Evolutionary conservation across 92 coral and sea anemone species (phyloP), one percentile per base, ranked within the genome.

Genomic region (Virgularia gustaviana): DNA sequence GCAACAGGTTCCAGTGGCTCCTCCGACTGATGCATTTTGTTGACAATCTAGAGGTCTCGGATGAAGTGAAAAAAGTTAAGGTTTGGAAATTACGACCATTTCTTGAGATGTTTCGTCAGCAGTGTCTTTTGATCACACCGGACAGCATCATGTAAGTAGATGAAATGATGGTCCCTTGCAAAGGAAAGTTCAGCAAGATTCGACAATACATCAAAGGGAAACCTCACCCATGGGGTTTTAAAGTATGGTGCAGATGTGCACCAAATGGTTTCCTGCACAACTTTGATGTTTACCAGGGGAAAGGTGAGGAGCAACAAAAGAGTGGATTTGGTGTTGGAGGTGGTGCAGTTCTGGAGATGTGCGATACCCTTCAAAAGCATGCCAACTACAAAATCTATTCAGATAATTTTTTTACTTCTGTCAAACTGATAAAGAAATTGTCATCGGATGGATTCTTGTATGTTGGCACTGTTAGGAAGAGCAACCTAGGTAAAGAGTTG

Each of bases 11-110:
- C 70, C 27, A 63, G 52, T 42, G 64, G 11, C 81, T 79, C 49
- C 51, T 79, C 23, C 27, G 65, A 32, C 36, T 65, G 43, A 47
- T 78, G 4, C 90, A 86, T 57, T 78, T 82, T 51, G 78, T 71
- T 19, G 75, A 86, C 73, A 82, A 86, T 51, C 35, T 30, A 25
- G 38, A 23, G 30, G 67, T 29, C 6, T 58, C 84, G 23, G 85
- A 86, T 41, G 83, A 82, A 66, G 67, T 9, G 31, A 83, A 78
- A 54, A 68, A 71, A 39, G 70, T 71, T 30, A 72, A 67, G 1
- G 54, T 81, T 12, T 78, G 62, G 70, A 86, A 79, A 60, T 44
- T 83, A 32, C 53, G 87, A 59, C 87, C 90, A 8, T 58, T 83
- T 62, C 72, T 63, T 19, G 80, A 86, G 19, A 56, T 74, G 42